Base-by-base conservation (phyloP, 2,888 invertebrate genomes). In the Drosophila formosana region DNA sequence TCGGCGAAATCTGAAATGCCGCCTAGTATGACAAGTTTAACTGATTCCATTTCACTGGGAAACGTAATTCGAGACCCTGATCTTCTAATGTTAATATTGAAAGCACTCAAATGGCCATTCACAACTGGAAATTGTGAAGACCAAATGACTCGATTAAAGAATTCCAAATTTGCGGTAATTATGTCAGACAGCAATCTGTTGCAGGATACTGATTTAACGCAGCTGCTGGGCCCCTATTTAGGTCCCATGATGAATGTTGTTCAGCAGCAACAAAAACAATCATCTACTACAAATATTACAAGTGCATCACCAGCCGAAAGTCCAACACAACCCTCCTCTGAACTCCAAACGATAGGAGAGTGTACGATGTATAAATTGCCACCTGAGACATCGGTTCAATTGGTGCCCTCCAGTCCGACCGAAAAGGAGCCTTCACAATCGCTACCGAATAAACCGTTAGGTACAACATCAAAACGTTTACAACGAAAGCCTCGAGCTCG, bases 41-140 rank as follows among this genome's bases (percentile, higher is more conserved):
- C 91, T 1, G 91, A 91, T 9, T 88, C 91, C 11, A 83, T 92
- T 49, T 82, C 90, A 25, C 72, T 92, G 41, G 92, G 92, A 2
- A 90, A 90, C 64, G 91, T 92, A 4, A 92, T 92, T 28, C 90
- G 91, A 45, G 92, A 92, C 80, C 83, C 89, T 7, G 92, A 92
- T 64, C 78, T 92, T n/a, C 64, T 92, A 8, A 91, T 88, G 57
- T 80, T 92, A n/a, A 92, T 92, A 61, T 73, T 92, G 3, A 92
- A 92, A 67, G 92, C 92, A 0, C 75, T 92, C 0, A 92, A 92
- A 75, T 92, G 92, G 92, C 91, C 92, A 4, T 86, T 89, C 18
- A 90, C 82, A 30, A 75, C 77, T 28, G 84, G 80, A 11, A 91
- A 90, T 34, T 79, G 91, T 52, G 89, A 90, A 2, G 68, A 84